Evolutionary conservation across 2,888 invertebrate genomes (phyloP).

Genomic region (Latrodectus hesperus): DNA sequence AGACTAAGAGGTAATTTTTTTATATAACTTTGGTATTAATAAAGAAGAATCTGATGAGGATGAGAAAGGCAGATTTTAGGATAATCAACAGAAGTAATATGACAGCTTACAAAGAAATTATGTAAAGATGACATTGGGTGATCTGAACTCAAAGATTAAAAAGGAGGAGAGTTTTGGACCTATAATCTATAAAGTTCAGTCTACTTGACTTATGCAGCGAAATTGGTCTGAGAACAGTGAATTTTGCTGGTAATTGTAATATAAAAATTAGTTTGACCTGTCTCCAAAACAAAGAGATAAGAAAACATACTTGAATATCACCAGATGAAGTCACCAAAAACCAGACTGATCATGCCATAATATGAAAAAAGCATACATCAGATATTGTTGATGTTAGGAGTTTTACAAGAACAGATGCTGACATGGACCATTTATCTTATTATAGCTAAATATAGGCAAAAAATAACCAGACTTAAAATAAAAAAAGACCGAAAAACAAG

Average conservation of each 20-base stretch:
- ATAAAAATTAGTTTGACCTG: not conserved
- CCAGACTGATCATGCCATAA: not conserved
- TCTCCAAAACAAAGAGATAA: not conserved
- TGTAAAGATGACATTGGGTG: not conserved
- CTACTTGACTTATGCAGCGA: not conserved
- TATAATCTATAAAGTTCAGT: not conserved
- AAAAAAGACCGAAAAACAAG: not conserved
- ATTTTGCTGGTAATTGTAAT: not conserved
- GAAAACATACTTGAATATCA: not conserved
- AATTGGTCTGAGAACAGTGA: not conserved
- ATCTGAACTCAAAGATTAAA: not conserved
- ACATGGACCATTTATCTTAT: not conserved
- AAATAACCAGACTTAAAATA: not conserved
- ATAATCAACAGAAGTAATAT: not conserved
- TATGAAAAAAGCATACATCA: not conserved
- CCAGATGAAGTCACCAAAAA: not conserved
- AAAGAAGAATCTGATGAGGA: not conserved
- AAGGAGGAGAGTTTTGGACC: not conserved
- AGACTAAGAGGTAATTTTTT: not conserved
- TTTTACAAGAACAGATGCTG: not conserved
- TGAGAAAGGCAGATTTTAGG: not conserved
- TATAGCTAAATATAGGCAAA: not conserved
- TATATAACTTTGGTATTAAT: not conserved
- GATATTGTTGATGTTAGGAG: not conserved
- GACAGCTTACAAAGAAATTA: not conserved